Evolutionary conservation across 2,888 invertebrate species (phyloP).

Genomic region (Ectobius pallidus): DNA sequence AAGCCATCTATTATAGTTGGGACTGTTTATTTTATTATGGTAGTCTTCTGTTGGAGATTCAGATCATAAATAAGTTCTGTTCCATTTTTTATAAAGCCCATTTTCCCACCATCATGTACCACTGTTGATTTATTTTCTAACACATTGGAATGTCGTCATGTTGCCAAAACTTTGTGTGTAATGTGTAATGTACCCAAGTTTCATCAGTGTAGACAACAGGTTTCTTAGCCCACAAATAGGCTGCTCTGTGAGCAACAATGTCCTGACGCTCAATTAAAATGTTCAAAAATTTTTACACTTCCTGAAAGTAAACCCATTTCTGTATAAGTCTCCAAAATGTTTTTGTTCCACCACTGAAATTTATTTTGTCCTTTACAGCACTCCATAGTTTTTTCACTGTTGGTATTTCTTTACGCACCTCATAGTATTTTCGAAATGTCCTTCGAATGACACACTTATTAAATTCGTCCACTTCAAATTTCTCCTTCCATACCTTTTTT

Average conservation of each 20-base stretch:
- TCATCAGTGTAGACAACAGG: too few relatives aligned
- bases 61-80: too few relatives aligned
- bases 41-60: conserved; percentile 2
- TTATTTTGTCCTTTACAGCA: too few relatives aligned
- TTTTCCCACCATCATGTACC: conserved; percentile 7
- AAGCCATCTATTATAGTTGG: not conserved
- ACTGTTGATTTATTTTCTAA: not conserved
- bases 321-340: too few relatives aligned
- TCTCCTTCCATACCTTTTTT: too few relatives aligned
- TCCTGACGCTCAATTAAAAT: not conserved
- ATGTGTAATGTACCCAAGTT: not conserved
- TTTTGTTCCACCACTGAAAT: too few relatives aligned
- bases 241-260: not conserved
- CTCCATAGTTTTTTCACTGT: too few relatives aligned
- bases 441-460: too few relatives aligned
- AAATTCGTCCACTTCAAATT: too few relatives aligned
- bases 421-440: too few relatives aligned
- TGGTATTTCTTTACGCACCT: too few relatives aligned
- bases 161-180: not conserved
- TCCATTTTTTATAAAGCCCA: too few relatives aligned
- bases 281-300: not conserved
- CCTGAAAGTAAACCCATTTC: not conserved
- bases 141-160: not conserved
- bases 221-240: not conserved
- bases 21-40: not conserved